A percentile compares a stretch with the other conserved stretches of the same genome.
phyloP scores from a whole-genome alignment of 2,888 invertebrate species.

The Conus canariensis region DNA sequence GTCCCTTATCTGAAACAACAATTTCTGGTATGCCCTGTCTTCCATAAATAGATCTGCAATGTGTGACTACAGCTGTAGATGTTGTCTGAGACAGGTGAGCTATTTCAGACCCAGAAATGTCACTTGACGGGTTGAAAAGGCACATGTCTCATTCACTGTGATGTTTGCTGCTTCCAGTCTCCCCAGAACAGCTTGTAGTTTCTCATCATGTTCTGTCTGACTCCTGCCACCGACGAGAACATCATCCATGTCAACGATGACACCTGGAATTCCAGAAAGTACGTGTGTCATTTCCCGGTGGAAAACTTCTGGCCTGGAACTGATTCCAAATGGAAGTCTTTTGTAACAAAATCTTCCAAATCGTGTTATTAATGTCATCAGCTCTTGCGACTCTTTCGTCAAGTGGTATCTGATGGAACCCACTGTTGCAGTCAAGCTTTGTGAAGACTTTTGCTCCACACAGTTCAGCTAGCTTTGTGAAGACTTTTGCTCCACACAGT shows the following conservation, averaged over 20 bases:
- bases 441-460: constrained; percentile 6
- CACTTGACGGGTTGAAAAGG: not conserved
- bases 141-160: not conserved
- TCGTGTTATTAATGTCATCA: constrained; percentile 11
- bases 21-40: no score
- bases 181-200: not conserved
- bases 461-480: not conserved
- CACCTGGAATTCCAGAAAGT: constrained; percentile 1
- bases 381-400: not conserved
- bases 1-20: no score
- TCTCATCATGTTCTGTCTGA: constrained; percentile 4
- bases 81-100: not conserved
- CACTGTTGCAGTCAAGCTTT: constrained; percentile 27
- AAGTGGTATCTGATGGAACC: constrained; percentile 28
- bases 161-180: not conserved
- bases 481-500: no score
- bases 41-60: constrained; percentile 10
- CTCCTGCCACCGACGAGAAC: not conserved
- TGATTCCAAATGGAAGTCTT: constrained; percentile 37
- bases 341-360: constrained; percentile 39
- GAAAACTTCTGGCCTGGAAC: constrained; percentile 32
- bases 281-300: constrained; percentile 8
- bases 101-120: not conserved
- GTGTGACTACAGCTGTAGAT: not conserved
- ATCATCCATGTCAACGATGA: constrained; percentile 6